phyloP scores from a whole-genome alignment of 1,140 invertebrate species.

The Drosophila teissieri region DNA sequence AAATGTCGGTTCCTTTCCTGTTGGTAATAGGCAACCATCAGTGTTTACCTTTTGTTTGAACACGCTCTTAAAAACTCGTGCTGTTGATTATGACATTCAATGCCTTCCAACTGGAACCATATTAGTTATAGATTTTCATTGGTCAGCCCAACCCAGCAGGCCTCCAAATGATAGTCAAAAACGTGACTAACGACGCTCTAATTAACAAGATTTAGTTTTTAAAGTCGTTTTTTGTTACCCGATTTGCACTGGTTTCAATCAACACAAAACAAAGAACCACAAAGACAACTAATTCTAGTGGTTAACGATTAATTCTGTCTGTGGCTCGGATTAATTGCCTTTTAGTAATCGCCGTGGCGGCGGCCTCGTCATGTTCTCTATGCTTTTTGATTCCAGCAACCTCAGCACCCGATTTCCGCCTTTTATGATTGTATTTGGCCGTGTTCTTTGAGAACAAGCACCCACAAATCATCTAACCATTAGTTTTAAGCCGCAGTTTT shows the following conservation, averaged over 20 bases:
- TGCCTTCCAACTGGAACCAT: slow-evolving; percentile 26
- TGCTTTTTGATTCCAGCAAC: slow-evolving; percentile 52
- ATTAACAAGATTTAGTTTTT: slow-evolving; percentile 59
- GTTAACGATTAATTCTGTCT: slow-evolving; percentile 64
- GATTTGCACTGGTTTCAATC: slow-evolving; percentile 25
- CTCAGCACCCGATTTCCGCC: slow-evolving; percentile 64
- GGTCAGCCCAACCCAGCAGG: slow-evolving; percentile 34
- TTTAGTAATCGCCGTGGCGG: slow-evolving; percentile 43
- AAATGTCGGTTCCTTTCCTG: slow-evolving; percentile 6
- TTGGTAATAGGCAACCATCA: background rate
- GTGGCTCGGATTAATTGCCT: slow-evolving; percentile 60
- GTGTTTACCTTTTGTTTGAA: slow-evolving; percentile 26
- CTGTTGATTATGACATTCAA: slow-evolving; percentile 51
- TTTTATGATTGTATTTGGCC: slow-evolving; percentile 45
- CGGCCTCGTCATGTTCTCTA: slow-evolving; percentile 43
- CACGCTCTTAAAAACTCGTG: slow-evolving; percentile 60
- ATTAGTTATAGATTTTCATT: slow-evolving; percentile 67
- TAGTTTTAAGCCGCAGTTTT: background rate
- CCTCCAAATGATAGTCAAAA: slow-evolving; percentile 25
- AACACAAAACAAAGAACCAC: slow-evolving; percentile 31
- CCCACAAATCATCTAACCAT: slow-evolving; percentile 51
- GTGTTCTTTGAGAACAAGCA: slow-evolving; percentile 31
- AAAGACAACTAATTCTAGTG: slow-evolving; percentile 48
- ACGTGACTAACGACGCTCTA: slow-evolving; percentile 65
- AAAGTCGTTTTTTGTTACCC: slow-evolving; percentile 12